These are phyloP conservation scores for Maylandia zebra DNA, from an alignment of 2,113 vertebrate species.

Conservation along the genomic window DNA sequence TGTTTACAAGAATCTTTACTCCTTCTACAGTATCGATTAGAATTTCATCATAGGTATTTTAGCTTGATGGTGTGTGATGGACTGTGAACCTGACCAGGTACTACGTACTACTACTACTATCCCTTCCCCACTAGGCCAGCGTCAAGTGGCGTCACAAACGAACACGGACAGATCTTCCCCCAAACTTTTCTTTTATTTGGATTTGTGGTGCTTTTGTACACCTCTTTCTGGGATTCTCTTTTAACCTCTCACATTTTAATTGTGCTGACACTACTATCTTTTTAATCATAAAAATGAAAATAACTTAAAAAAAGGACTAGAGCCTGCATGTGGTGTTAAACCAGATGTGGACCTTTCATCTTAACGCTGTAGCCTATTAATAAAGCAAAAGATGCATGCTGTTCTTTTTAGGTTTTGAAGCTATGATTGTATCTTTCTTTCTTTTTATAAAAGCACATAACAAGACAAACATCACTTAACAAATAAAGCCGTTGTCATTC, in stretches of 20 bases:
- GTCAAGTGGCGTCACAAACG: neutral
- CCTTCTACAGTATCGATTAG: neutral
- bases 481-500: slow-evolving; percentile 1
- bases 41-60: neutral
- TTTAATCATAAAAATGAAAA: neutral
- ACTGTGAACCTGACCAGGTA: fast-evolving
- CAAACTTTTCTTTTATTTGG: neutral
- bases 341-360: neutral
- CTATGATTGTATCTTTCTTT: neutral
- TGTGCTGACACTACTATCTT: neutral
- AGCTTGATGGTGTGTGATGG: neutral
- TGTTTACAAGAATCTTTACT: neutral
- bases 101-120: neutral
- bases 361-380: neutral
- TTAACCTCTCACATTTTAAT: neutral
- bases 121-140: neutral
- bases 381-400: neutral
- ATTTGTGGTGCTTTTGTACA: neutral
- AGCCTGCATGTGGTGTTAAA: neutral
- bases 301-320: neutral
- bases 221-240: fast-evolving
- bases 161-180: neutral
- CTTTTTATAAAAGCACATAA: neutral
- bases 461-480: neutral
- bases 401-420: neutral